phyloP scores from a whole-genome alignment of 2,888 invertebrate species.

The Tethea ocularis region DNA sequence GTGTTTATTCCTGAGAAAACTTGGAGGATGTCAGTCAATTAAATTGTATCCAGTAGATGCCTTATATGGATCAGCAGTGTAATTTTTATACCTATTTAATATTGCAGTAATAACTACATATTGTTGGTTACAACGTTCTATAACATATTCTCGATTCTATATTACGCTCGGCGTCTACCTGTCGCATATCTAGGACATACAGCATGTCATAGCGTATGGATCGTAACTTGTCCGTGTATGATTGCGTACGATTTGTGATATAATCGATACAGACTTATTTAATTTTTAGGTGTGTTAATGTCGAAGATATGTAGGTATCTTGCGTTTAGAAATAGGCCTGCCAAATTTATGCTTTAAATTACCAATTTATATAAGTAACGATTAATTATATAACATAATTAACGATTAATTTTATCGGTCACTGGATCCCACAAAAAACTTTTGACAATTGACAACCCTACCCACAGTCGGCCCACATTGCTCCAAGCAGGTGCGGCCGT shows the following conservation, averaged over 20 bases:
- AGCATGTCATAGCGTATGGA: slow-evolving; percentile 73
- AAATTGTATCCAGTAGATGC: slow-evolving; percentile 45
- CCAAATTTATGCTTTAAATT: not conserved
- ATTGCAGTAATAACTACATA: slow-evolving; percentile 41
- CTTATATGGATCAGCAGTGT: slow-evolving; percentile 34
- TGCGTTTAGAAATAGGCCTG: not conserved
- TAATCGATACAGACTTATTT: slow-evolving; percentile 56
- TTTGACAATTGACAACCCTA: slow-evolving; percentile 43
- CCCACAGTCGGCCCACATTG: slow-evolving; percentile 45
- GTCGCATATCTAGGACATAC: slow-evolving; percentile 77
- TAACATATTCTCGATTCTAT: slow-evolving; percentile 52
- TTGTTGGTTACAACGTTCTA: slow-evolving; percentile 49
- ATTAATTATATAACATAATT: not conserved
- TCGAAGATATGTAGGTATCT: slow-evolving; percentile 14
- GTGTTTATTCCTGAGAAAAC: slow-evolving; percentile 56
- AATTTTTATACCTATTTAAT: slow-evolving; percentile 41
- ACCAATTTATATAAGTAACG: not conserved
- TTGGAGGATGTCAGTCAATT: slow-evolving; percentile 51
- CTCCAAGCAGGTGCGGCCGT: slow-evolving; percentile 67
- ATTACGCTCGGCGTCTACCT: slow-evolving; percentile 64
- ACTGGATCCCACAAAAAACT: not conserved
- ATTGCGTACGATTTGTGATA: slow-evolving; percentile 74
- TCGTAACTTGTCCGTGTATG: slow-evolving; percentile 62
- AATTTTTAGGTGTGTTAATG: slow-evolving; percentile 44
- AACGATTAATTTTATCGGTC: not conserved